Evolutionary conservation across 2,113 vertebrate genomes (phyloP).

Genomic region (Cheirogaleus medius): DNA sequence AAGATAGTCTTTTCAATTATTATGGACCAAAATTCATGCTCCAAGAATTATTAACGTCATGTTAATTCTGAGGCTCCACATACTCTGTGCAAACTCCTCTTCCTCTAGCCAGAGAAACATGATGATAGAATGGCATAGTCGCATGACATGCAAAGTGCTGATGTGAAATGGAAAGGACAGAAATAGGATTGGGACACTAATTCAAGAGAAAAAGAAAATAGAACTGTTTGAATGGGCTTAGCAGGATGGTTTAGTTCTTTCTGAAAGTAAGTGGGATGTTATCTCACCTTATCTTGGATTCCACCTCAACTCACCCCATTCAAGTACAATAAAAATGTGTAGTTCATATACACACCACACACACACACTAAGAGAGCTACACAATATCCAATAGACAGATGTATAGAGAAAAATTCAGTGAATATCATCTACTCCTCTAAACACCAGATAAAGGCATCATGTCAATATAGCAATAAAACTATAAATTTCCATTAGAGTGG

Average conservation of each 20-base stretch:
- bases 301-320: not conserved
- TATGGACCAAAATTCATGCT: conserved; percentile 63
- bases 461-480: not conserved
- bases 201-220: conserved; percentile 49
- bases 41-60: conserved; percentile 62
- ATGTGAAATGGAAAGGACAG: conserved; percentile 59
- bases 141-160: conserved; percentile 1
- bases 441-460: not conserved
- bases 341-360: not conserved
- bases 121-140: conserved; percentile 44
- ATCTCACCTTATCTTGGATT: conserved; percentile 11
- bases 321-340: not conserved
- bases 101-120: conserved; percentile 22
- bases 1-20: conserved; percentile 58
- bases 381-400: not conserved
- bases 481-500: not conserved
- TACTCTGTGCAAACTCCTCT: conserved; percentile 18
- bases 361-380: not conserved
- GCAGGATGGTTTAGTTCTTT: conserved; percentile 20
- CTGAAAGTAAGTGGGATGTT: conserved; percentile 22
- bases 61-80: conserved; percentile 49
- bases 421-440: not conserved
- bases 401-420: not conserved
- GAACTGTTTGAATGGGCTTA: conserved; percentile 26
- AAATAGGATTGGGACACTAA: conserved; percentile 63